Evolutionary conservation across 1,140 invertebrate genomes (phyloP).

Genomic region (Drosophila subobscura): DNA sequence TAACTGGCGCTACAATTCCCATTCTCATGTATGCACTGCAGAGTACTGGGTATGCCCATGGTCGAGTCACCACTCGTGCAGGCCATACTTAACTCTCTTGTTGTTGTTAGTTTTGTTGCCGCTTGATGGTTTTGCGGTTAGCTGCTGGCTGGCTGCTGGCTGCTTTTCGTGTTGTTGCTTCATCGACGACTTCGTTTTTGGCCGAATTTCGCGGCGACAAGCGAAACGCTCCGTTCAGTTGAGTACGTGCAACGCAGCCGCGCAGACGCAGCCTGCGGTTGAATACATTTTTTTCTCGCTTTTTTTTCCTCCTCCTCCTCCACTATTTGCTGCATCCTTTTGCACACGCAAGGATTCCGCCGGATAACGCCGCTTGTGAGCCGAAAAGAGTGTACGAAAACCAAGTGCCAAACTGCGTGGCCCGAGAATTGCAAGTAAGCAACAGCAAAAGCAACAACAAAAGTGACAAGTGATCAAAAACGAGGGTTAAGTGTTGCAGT

Average conservation of each 20-base stretch:
- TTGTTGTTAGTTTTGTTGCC: too few relatives aligned
- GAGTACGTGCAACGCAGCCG: slow-evolving; percentile 79
- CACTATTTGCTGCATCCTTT: neutral
- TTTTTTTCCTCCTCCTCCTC: slow-evolving; percentile 7
- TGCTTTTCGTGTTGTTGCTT: neutral
- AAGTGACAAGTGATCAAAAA: neutral
- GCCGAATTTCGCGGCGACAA: slow-evolving; percentile 66
- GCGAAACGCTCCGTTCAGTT: slow-evolving; percentile 59
- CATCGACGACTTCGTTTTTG: slow-evolving; percentile 32
- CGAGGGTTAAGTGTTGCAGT: slow-evolving; percentile 28
- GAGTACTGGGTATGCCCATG: too few relatives aligned
- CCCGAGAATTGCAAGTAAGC: slow-evolving; percentile 53
- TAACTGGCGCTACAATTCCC: too few relatives aligned
- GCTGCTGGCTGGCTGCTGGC: neutral
- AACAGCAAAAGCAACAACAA: neutral
- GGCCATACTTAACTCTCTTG: neutral
- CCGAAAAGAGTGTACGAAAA: slow-evolving; percentile 32
- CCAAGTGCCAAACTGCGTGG: slow-evolving; percentile 45
- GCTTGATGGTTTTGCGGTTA: slow-evolving; percentile 12
- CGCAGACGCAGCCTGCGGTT: slow-evolving; percentile 63
- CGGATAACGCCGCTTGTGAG: slow-evolving; percentile 19
- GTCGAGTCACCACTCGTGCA: too few relatives aligned
- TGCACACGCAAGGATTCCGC: slow-evolving; percentile 25
- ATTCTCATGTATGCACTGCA: too few relatives aligned
- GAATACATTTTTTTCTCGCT: slow-evolving; percentile 12